phyloP scores from a whole-genome alignment of 1,140 invertebrate genomes.

The Teleogryllus occipitalis region DNA sequence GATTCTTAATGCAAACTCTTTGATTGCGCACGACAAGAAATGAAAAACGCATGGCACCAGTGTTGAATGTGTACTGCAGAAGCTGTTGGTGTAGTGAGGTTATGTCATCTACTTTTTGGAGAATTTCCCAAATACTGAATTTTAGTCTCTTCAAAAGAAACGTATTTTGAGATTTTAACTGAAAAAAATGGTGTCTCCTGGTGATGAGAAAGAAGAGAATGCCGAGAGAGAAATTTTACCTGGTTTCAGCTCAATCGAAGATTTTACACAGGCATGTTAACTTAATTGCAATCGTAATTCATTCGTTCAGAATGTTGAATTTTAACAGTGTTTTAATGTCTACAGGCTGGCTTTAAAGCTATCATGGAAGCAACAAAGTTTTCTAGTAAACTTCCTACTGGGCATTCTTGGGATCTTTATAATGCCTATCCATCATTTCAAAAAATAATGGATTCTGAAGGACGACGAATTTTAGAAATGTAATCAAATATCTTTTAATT shows the following conservation, averaged over 20 bases:
- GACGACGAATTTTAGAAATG: conserved; percentile 44
- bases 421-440: conserved; percentile 59
- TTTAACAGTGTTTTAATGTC: conserved; percentile 19
- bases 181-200: neutral
- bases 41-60: no score
- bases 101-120: no score
- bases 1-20: no score
- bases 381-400: conserved; percentile 58
- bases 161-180: neutral
- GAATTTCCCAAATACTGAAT: no score
- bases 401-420: conserved; percentile 60
- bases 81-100: no score
- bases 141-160: no score
- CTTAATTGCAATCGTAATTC: neutral
- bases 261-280: neutral
- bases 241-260: neutral
- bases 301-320: neutral
- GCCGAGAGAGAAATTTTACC: neutral
- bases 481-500: conserved; percentile 27
- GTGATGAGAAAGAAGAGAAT: neutral
- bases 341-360: conserved; percentile 44
- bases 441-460: conserved; percentile 48
- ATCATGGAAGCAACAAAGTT: conserved; percentile 55
- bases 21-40: no score
- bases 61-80: no score